These are phyloP conservation scores for Syndactyla subalaris DNA, from an alignment of 2,797 vertebrate species.

Conservation along the genomic window DNA sequence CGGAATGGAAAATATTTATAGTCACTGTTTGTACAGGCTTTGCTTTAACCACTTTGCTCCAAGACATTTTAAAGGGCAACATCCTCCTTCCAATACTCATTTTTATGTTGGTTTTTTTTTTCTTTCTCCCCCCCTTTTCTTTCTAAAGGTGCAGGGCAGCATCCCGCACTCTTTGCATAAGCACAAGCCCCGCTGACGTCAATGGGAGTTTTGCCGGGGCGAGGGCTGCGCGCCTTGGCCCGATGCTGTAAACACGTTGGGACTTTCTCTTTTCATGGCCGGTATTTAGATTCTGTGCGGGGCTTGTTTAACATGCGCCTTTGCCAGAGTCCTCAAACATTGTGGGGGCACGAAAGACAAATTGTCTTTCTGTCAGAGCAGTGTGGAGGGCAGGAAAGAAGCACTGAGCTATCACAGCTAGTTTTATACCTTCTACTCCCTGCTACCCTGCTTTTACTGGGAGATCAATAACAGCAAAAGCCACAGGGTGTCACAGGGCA, in stretches of 20 bases:
- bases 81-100: slow-evolving; percentile 55
- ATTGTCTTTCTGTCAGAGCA: slow-evolving; percentile 63
- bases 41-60: slow-evolving; percentile 70
- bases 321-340: slow-evolving; percentile 71
- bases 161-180: slow-evolving; percentile 2
- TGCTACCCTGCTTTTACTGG: not conserved
- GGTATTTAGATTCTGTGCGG: slow-evolving; percentile 69
- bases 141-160: slow-evolving; percentile 10
- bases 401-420: not conserved
- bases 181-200: not conserved
- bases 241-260: slow-evolving; percentile 69
- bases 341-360: slow-evolving; percentile 67
- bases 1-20: slow-evolving; percentile 63
- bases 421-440: slow-evolving; percentile 17
- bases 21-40: slow-evolving; percentile 61
- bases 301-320: slow-evolving; percentile 68
- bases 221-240: slow-evolving; percentile 48
- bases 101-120: not conserved
- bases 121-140: not conserved
- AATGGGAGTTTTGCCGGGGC: slow-evolving; percentile 33
- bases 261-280: slow-evolving; percentile 72
- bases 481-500: not conserved
- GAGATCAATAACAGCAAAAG: not conserved
- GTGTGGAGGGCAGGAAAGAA: slow-evolving; percentile 16
- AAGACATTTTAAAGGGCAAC: slow-evolving; percentile 69